Evolutionary conservation across 2,888 invertebrate species (phyloP), one percentile per base, ranked within the genome.

Genomic region (Ochlodes sylvanus): DNA sequence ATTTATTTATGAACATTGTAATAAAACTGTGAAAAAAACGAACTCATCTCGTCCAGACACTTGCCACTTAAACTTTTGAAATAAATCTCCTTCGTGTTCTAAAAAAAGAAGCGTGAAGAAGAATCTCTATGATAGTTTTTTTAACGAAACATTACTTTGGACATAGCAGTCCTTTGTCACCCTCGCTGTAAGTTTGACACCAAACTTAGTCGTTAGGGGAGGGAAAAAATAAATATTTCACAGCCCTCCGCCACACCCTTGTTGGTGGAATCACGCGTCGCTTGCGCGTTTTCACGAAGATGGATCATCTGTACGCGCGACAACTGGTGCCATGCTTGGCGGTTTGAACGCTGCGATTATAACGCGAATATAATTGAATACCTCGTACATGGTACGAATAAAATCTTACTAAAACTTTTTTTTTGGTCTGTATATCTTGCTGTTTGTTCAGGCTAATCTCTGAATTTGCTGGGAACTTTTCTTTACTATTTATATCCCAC

Each of bases 211-310:
- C 84, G 81, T 83, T 78, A 79, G 79, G 80, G 77, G 78, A 81
- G 80, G 84, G 82, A 86, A 89, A 89, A 89, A 89, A 88, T 88
- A 90, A 86, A 91, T 90, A 90, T 90, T 89, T 88, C 86, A 86
- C 85, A 69, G 72, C 83, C 84, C 86, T 81, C 78, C 69, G 73
- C 72, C 81, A 82, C 88, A 84, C 91, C 92, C 92, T 88, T 87
- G 90, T 87, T 87, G 90, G 86, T 86, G 85, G 92, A 91, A 92
- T 90, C 92, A 92, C 90, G 90, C 90, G 90, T 90, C 87, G 87
- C 87, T 84, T 81, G 90, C 87, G 87, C 88, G 88, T 88, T 88
- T 88, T 83, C 88, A 89, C 88, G 86, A 89, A 92, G 90, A 90
- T 89, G 89, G 90, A 90, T 90, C 88, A 88, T 88, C 79, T 82